Conservation (phyloP, 2,113 vertebrate genomes). For the Menura novaehollandiae region DNA sequence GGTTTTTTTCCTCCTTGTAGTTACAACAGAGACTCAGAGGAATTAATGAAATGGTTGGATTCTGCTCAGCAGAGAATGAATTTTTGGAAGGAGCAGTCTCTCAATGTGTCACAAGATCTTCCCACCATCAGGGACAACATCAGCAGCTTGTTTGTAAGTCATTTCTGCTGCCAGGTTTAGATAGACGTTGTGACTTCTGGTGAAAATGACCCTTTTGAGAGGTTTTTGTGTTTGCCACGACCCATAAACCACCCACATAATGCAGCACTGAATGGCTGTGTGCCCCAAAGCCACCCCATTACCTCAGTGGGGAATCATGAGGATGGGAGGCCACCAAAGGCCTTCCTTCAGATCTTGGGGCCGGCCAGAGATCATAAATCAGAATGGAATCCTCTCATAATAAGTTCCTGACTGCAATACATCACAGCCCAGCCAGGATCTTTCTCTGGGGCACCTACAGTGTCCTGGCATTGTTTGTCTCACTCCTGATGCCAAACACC, state of each 20-base stretch:
- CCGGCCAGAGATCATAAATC: neutral
- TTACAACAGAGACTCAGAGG: constrained; percentile 73
- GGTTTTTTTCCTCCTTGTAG: constrained; percentile 63
- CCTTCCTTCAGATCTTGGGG: neutral
- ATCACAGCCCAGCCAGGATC: neutral
- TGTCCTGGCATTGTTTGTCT: neutral
- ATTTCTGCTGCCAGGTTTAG: neutral
- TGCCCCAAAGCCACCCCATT: neutral
- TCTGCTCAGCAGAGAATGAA: constrained; percentile 74
- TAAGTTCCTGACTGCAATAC: neutral
- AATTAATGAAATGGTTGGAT: constrained; percentile 79
- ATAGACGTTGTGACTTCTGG: neutral
- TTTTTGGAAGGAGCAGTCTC: constrained; percentile 74
- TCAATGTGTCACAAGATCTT: constrained; percentile 67
- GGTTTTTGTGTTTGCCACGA: neutral
- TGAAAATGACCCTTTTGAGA: neutral
- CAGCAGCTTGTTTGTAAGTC: constrained; percentile 80
- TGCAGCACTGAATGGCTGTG: neutral
- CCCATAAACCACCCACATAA: neutral
- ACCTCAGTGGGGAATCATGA: neutral
- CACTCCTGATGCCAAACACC: neutral
- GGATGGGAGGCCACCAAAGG: neutral
- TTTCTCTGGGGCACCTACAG: neutral
- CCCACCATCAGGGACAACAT: constrained; percentile 70
- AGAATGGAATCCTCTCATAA: neutral